Evolutionary conservation across 2,888 invertebrate genomes (phyloP).

Genomic region (Dolomedes plantarius): DNA sequence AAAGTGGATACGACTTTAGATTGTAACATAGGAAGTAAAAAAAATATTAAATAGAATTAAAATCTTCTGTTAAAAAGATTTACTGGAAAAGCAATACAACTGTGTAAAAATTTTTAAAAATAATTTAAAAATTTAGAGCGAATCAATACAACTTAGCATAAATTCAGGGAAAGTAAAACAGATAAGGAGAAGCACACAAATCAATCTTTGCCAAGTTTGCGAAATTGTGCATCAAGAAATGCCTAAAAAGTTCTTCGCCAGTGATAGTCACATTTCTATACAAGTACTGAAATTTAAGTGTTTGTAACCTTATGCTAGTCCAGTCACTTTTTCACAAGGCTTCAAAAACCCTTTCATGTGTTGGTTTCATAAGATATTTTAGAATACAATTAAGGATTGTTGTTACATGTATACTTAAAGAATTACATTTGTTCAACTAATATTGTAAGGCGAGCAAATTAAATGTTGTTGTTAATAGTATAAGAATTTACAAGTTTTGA

Average conservation of each 20-base stretch:
- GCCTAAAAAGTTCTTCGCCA: background rate
- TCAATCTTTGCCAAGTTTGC: conserved; percentile 1
- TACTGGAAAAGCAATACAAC: too few species aligned
- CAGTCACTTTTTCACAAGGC: conserved; percentile 55
- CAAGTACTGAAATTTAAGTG: conserved; percentile 8
- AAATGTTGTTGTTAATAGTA: conserved; percentile 71
- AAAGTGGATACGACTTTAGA: too few species aligned
- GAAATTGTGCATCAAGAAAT: background rate
- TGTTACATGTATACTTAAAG: conserved; percentile 67
- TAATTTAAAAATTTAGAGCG: too few species aligned
- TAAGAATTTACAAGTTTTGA: conserved; percentile 69
- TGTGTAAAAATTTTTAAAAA: too few species aligned
- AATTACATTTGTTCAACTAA: conserved; percentile 68
- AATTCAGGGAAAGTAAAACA: too few species aligned
- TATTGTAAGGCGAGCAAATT: conserved; percentile 69
- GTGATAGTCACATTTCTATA: conserved; percentile 9
- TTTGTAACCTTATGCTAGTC: conserved; percentile 40
- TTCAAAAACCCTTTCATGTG: conserved; percentile 55
- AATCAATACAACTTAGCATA: too few species aligned
- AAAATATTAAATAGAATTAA: too few species aligned
- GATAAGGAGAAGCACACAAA: too few species aligned
- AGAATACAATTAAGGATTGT: conserved; percentile 67
- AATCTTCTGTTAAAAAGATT: too few species aligned
- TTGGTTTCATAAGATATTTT: conserved; percentile 57
- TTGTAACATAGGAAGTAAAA: too few species aligned